A percentile compares a stretch with the other conserved stretches of the same genome.
Evolutionary conservation across 2,888 invertebrate species (phyloP).

Genomic region (Vesta saturnalis): DNA sequence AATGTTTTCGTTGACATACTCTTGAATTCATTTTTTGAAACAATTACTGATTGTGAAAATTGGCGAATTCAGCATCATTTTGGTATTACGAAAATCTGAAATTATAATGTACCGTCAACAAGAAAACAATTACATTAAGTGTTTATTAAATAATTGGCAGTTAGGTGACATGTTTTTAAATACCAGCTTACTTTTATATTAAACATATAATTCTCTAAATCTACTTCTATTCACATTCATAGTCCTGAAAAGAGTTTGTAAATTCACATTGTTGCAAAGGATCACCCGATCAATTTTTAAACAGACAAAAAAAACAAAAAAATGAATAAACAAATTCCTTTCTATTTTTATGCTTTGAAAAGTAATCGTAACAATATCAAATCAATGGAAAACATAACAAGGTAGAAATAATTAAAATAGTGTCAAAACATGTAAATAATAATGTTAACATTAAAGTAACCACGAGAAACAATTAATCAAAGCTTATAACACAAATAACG

Average conservation of each 20-base stretch:
- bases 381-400: conserved; percentile 32
- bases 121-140: conserved; percentile 48
- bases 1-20: no score
- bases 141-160: conserved; percentile 61
- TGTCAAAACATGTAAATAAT: conserved; percentile 51
- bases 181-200: conserved; percentile 49
- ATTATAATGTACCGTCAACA: no score
- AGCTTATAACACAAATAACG: conserved; percentile 45
- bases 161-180: conserved; percentile 52
- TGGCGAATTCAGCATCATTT: no score
- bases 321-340: not conserved
- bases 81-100: no score
- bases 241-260: conserved; percentile 46
- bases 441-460: conserved; percentile 49
- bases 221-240: conserved; percentile 56
- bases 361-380: conserved; percentile 9
- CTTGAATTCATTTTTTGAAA: no score
- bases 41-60: no score
- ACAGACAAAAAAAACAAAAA: not conserved
- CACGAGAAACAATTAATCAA: not conserved
- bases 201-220: conserved; percentile 54
- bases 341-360: conserved; percentile 16
- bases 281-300: not conserved
- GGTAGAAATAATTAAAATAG: not conserved
- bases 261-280: not conserved